Percentiles rank a stretch among this genome's conserved stretches.
phyloP scores from a whole-genome alignment of 2,113 vertebrate genomes.

The Leptobrachium leishanense region DNA sequence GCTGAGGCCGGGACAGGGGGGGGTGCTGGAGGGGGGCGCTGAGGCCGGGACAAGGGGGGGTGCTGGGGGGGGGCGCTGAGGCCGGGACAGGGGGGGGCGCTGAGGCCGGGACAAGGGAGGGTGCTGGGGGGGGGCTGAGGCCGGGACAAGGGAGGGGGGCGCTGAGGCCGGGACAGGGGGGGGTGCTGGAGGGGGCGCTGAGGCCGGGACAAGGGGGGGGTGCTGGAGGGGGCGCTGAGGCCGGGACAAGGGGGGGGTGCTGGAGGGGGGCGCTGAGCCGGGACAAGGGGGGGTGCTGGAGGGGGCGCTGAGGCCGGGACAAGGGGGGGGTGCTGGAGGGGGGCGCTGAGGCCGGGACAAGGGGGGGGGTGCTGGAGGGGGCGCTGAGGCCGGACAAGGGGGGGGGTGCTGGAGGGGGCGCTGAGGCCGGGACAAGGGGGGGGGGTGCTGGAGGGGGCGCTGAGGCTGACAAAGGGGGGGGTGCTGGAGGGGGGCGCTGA shows the following conservation, averaged over 20 bases:
- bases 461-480: not conserved
- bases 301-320: not conserved
- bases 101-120: no score
- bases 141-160: no score
- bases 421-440: not conserved
- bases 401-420: no score
- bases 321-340: not conserved
- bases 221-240: not conserved
- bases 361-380: not conserved
- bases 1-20: not conserved
- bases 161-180: no score
- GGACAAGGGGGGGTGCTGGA: not conserved
- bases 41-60: no score
- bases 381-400: not conserved
- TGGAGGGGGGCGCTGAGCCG: not conserved
- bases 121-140: no score
- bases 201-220: no score
- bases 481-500: not conserved
- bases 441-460: not conserved
- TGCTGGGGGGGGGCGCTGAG: no score
- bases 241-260: not conserved
- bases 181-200: no score
- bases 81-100: no score
- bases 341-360: not conserved
- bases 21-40: no score